Evolutionary conservation across 2,113 vertebrate genomes (phyloP), one percentile per base, ranked within the genome.

Genomic region (Himantopus leucocephalus): DNA sequence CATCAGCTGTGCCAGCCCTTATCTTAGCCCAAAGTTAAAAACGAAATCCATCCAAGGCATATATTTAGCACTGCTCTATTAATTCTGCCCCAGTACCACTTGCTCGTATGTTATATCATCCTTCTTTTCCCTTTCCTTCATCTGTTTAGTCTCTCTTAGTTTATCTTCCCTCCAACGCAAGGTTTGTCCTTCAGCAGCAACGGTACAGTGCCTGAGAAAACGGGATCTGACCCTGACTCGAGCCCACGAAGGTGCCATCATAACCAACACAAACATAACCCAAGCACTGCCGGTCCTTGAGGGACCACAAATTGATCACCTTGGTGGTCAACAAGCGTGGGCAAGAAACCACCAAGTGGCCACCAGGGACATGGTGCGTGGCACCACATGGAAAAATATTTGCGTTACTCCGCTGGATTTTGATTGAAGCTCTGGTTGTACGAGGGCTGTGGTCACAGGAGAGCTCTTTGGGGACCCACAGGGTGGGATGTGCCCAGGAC

Each of bases 191-290:
- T n/a, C 82, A 90, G 50, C 4, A 7, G 64, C 91, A 82, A 41
- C 1, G 16, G 14, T 4, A 10, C 23, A 43, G n/a, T 4, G 29
- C 76, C 70, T 84, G 75, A 63, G 47, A 81, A 91, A 94, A 78
- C 0, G 2, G 59, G 63, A 80, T n/a, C 27, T 41, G 47, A 81
- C 35, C 56, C 56, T 0, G 0, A 9, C 56, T 27, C 2, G 1
- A 85, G 85, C 71, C 62, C 22, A 0, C 0, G 26, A 62, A 88
- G 34, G 32, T 32, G 59, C 50, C 63, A 58, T 6, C 56, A 41
- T 19, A 67, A 85, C 76, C 56, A 60, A n/a, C 12, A 29, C 1
- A 75, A 92, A 79, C 72, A 92, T 30, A 79, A 71, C 50, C 80
- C 76, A 32, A 56, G 62, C 78, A 7, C 48, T 68, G 43, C 35